Evolutionary conservation across 2,888 invertebrate genomes (phyloP).

Genomic region (Busseola fusca): DNA sequence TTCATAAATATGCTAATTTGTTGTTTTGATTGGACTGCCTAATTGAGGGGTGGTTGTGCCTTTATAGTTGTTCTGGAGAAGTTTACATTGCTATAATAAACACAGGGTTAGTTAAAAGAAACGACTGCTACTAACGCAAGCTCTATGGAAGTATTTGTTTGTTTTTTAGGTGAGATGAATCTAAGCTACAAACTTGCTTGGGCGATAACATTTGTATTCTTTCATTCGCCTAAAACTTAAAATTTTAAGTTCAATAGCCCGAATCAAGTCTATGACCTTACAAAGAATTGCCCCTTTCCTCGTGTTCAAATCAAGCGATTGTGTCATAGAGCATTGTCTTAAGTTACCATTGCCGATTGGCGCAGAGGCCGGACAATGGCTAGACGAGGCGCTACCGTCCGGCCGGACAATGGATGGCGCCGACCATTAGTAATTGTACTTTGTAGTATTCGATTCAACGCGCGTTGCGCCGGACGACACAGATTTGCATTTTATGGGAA

Average conservation of each 20-base stretch:
- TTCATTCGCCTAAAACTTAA: not conserved
- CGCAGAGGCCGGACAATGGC: conserved; percentile 49
- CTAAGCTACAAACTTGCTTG: not conserved
- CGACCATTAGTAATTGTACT: conserved; percentile 51
- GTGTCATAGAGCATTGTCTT: conserved; percentile 52
- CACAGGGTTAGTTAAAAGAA: not conserved
- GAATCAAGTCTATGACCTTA: conserved; percentile 4
- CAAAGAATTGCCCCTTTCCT: conserved; percentile 18
- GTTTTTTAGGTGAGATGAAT: not conserved
- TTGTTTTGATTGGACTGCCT: conserved; percentile 27
- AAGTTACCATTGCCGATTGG: conserved; percentile 37
- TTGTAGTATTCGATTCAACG: conserved; percentile 34
- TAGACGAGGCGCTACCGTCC: conserved; percentile 55
- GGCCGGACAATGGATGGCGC: conserved; percentile 58
- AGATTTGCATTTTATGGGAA: conserved; percentile 43
- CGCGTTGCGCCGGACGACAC: conserved; percentile 28
- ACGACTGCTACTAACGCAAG: not conserved
- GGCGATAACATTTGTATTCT: not conserved
- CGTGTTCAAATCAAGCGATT: conserved; percentile 43
- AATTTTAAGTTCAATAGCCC: conserved; percentile 15
- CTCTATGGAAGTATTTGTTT: not conserved
- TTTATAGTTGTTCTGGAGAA: conserved; percentile 14
- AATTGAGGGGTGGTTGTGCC: conserved; percentile 6
- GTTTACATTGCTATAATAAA: conserved; percentile 16
- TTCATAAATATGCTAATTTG: conserved; percentile 17